phyloP scores from a whole-genome alignment of 2,113 vertebrate genomes.

The Crocuta crocuta region DNA sequence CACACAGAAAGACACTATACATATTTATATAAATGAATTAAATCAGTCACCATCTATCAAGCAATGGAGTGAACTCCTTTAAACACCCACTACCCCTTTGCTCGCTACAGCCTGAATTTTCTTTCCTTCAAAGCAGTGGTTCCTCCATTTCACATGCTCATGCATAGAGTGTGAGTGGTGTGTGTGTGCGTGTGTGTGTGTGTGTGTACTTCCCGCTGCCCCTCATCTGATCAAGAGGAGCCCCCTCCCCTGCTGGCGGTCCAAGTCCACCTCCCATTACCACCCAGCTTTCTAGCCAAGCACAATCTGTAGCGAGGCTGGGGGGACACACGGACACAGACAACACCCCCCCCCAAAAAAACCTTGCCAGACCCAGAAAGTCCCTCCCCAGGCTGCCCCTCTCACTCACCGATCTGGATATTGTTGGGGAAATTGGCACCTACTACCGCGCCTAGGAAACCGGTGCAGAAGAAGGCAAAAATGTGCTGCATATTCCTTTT shows the following conservation, averaged over 20 bases:
- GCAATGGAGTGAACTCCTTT: constrained; percentile 71
- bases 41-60: neutral
- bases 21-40: constrained; percentile 64
- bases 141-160: constrained; percentile 85
- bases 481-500: constrained; percentile 99
- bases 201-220: constrained; percentile 68
- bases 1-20: constrained; percentile 57
- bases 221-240: neutral
- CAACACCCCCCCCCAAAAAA: neutral
- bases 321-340: neutral
- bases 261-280: neutral
- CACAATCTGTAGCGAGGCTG: neutral
- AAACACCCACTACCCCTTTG: constrained; percentile 22
- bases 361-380: neutral
- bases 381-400: constrained; percentile 62
- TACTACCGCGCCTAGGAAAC: constrained; percentile 98
- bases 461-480: constrained; percentile 98
- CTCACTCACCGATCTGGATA: constrained; percentile 98
- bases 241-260: constrained; percentile 49
- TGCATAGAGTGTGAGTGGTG: constrained; percentile 47
- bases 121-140: constrained; percentile 14
- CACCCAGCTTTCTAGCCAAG: neutral
- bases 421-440: constrained; percentile 99
- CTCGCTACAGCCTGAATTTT: constrained; percentile 5
- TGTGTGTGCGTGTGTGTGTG: constrained; percentile 17